Evolutionary conservation across 2,888 invertebrate genomes (phyloP), one percentile per base, ranked within the genome.

Genomic region (Strigamia crassipes): DNA sequence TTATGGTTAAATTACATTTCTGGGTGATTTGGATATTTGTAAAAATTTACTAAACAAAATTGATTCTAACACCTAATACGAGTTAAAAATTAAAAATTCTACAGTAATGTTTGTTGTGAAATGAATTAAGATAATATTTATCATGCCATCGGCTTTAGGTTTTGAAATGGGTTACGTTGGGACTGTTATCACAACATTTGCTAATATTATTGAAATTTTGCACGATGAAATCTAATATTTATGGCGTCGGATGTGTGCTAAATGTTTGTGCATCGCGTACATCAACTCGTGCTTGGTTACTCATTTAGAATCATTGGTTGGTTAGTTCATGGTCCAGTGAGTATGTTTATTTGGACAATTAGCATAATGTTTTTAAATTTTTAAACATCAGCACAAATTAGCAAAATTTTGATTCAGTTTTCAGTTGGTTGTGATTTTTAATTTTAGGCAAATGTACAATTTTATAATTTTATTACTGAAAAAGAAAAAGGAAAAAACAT

Each of bases 181-280:
- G 9, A 46, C 46, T 46, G 46, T 46, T 46, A n/a, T 13, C 46
- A n/a, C 46, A 46, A 21, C 61, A 9, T 66, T 66, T 23, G 23
- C 61, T 23, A 66, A 23, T 66, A 23, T 66, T 66, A 66, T 66
- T 66, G 61, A 66, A 15, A 66, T 66, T 46, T 66, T 66, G 18
- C 61, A 15, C 23, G 61, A 5, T 66, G 61, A 66, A 66, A 66
- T 66, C 10, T 21, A 66, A 66, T 66, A 66, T 66, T 66, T 46
- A 46, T 66, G 61, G 61, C 23, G 46, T 46, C 46, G 21, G 61
- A 66, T 66, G 61, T 23, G 61, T 21, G 21, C 61, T 66, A 66
- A 46, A 66, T 66, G 61, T 66, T 21, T 66, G 61, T 66, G 61
- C 61, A 61, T 61, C 13, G 21, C 61, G 6, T 66, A 18, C 21